phyloP scores from a whole-genome alignment of 2,113 vertebrate species.

The Rousettus leschenaultii region DNA sequence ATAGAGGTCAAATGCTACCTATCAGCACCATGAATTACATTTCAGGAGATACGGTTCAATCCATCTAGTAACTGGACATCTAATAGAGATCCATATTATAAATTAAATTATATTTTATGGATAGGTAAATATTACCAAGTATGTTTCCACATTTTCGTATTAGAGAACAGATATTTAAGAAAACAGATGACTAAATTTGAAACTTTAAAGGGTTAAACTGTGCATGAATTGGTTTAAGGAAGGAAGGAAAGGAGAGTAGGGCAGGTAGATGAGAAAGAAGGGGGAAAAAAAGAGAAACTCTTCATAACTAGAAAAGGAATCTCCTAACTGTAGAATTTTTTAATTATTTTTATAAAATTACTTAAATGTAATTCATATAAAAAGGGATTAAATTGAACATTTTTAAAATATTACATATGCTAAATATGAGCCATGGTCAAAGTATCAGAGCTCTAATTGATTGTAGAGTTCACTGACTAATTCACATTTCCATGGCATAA shows the following conservation, averaged over 20 bases:
- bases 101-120: neutral
- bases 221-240: neutral
- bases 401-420: neutral
- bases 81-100: neutral
- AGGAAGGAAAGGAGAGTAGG: neutral
- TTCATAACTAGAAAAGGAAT: neutral
- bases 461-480: neutral
- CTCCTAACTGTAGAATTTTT: neutral
- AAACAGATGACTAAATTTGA: neutral
- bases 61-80: neutral
- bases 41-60: neutral
- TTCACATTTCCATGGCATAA: neutral
- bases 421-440: neutral
- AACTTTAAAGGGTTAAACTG: neutral
- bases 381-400: neutral
- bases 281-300: neutral
- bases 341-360: neutral
- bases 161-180: constrained; percentile 2
- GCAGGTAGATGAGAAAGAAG: neutral
- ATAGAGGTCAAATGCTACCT: neutral
- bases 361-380: neutral
- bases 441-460: neutral
- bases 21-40: neutral
- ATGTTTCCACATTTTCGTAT: neutral
- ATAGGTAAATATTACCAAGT: neutral